Evolutionary conservation across 2,113 vertebrate species (phyloP).

Genomic region (Odocoileus hemionus): DNA sequence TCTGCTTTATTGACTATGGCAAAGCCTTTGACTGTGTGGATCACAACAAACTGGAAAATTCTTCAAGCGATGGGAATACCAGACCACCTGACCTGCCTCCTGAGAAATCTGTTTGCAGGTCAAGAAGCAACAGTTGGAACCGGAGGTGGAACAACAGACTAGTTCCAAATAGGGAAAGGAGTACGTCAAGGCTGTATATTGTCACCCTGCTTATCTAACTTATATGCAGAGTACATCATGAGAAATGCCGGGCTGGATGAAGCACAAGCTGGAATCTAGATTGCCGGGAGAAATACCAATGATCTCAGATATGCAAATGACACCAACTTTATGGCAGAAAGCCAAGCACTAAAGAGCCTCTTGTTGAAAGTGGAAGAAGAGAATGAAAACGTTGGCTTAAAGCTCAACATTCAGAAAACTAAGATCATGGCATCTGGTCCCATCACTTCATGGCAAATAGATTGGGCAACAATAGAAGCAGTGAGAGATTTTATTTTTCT

Average conservation of each 20-base stretch:
- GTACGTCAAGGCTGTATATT: neutral
- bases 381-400: neutral
- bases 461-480: neutral
- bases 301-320: neutral
- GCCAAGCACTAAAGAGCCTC: neutral
- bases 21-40: neutral
- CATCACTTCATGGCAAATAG: neutral
- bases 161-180: neutral
- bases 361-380: neutral
- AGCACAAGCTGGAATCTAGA: neutral
- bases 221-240: rapidly evolving
- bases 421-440: neutral
- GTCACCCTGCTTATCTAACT: neutral
- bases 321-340: neutral
- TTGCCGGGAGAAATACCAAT: neutral
- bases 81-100: neutral
- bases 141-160: neutral
- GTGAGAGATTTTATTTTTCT: neutral
- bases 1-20: neutral
- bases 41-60: neutral
- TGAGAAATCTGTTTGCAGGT: neutral
- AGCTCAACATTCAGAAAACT: neutral
- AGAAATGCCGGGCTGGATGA: neutral
- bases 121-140: neutral
- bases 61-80: neutral